Conservation (phyloP, 2,113 vertebrate genomes). For the Zingel zingel region DNA sequence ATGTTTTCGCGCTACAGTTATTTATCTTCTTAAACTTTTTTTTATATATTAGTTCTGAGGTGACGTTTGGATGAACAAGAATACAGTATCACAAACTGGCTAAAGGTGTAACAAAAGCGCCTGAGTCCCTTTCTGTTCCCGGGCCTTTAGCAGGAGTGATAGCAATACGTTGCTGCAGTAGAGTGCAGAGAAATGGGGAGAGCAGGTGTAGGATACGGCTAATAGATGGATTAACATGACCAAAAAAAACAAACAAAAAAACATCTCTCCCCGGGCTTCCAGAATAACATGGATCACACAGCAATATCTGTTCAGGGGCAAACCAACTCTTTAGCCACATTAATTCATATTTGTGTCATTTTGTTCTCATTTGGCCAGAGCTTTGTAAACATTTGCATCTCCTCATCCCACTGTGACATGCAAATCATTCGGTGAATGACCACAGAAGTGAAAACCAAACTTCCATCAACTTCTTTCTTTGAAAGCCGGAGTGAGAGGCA, state of each 20-base stretch:
- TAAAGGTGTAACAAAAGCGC: neutral
- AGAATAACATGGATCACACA: neutral
- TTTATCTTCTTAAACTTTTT: too few species aligned
- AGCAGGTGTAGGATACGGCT: neutral
- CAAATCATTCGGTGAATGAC: conserved; percentile 53
- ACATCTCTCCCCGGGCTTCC: neutral
- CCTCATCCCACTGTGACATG: conserved; percentile 38
- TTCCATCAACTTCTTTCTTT: neutral
- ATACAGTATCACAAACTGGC: neutral
- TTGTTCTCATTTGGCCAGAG: neutral
- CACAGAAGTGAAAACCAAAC: conserved; percentile 2
- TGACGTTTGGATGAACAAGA: neutral
- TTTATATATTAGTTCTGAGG: too few species aligned
- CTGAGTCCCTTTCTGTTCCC: neutral
- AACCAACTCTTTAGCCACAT: neutral
- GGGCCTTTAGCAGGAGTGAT: neutral
- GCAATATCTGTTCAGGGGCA: neutral
- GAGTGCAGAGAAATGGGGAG: neutral
- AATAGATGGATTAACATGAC: neutral
- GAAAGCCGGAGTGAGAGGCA: neutral
- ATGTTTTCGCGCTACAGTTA: neutral
- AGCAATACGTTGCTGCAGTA: neutral
- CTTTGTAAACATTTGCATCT: conserved; percentile 62
- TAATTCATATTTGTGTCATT: neutral
- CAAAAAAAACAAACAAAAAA: neutral